These are phyloP conservation scores for Cyprinodon tularosa DNA, from an alignment of 2,113 vertebrate species.

Conservation along the genomic window DNA sequence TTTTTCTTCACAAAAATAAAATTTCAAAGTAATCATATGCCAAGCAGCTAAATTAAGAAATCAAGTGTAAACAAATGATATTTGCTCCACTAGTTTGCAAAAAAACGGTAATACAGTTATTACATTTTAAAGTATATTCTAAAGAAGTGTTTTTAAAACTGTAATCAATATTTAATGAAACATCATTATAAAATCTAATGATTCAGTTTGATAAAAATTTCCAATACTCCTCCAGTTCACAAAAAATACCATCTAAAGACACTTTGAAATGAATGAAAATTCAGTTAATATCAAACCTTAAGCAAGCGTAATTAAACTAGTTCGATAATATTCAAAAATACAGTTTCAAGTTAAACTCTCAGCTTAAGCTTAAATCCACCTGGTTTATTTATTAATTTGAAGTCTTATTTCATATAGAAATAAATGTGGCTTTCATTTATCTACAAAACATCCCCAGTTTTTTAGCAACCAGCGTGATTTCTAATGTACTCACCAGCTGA, in stretches of 20 bases:
- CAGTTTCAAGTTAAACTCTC: not conserved
- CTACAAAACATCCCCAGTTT: not conserved
- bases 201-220: not conserved
- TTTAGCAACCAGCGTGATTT: not conserved
- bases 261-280: not conserved
- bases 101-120: too few species aligned
- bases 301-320: not conserved
- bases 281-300: not conserved
- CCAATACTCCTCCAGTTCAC: not conserved
- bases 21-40: too few species aligned
- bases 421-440: not conserved
- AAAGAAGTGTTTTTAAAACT: too few species aligned
- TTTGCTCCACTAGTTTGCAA: too few species aligned
- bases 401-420: not conserved
- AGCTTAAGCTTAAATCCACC: not conserved
- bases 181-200: not conserved
- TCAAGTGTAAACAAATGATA: too few species aligned
- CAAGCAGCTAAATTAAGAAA: too few species aligned
- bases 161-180: not conserved
- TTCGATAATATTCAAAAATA: not conserved
- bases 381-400: not conserved
- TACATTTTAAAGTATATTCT: too few species aligned
- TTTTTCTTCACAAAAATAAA: not conserved
- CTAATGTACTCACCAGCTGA: slow-evolving; percentile 69
- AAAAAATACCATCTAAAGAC: not conserved